phyloP scores from a whole-genome alignment of 2,888 invertebrate species.

The Eucriotettix oculatus region DNA sequence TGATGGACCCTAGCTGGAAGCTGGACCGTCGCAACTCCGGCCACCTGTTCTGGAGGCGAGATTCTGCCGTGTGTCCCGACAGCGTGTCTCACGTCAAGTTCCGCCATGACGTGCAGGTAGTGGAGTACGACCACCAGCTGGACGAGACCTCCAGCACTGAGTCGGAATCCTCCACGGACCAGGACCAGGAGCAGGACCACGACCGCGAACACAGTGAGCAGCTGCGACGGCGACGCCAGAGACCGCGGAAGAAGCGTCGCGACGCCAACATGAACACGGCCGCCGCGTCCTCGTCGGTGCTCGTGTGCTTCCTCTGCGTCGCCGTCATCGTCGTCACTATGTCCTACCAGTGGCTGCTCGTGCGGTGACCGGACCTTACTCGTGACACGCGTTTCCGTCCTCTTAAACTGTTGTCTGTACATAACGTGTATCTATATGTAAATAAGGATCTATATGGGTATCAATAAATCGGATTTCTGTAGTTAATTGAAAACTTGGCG shows the following conservation, averaged over 20 bases:
- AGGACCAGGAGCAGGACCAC: neutral
- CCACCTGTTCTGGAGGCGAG: constrained; percentile 25
- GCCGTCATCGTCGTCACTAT: neutral
- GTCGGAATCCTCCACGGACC: neutral
- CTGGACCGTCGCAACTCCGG: constrained; percentile 24
- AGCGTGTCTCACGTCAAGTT: constrained; percentile 28
- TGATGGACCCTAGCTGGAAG: constrained; percentile 20
- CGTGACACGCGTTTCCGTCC: too few species aligned
- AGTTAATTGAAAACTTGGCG: too few species aligned
- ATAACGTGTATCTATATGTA: too few species aligned
- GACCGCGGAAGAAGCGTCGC: neutral
- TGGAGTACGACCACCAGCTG: constrained; percentile 22
- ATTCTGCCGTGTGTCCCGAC: constrained; percentile 14
- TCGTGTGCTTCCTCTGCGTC: neutral
- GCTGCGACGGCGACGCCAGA: neutral
- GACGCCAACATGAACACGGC: neutral
- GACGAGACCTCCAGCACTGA: neutral
- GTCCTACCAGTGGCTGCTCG: neutral
- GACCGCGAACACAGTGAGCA: neutral
- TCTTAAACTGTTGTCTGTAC: too few species aligned
- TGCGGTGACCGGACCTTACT: neutral
- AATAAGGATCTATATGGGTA: too few species aligned
- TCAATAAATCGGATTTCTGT: too few species aligned
- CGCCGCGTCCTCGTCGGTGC: neutral
- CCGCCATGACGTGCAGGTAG: constrained; percentile 35